These are phyloP conservation scores for Chrysogorgia sp. DNA, from an alignment of 92 coral and sea anemone species.

Conservation along the genomic window DNA sequence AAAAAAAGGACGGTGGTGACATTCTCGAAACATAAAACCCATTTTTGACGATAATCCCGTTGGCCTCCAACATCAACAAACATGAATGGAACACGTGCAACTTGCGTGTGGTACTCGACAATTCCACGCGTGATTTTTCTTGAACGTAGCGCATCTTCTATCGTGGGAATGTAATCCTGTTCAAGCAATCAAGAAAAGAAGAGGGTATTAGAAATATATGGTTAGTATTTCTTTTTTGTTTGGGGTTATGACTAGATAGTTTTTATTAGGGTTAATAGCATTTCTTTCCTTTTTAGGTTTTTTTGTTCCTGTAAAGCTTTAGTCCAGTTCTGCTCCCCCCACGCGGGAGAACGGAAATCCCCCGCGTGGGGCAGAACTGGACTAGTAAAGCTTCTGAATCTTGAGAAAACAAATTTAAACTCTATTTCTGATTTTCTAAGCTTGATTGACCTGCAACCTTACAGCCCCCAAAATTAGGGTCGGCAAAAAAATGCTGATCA, in stretches of 20 bases:
- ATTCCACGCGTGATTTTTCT: slow-evolving; percentile 97
- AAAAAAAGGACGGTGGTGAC: slow-evolving; percentile 96
- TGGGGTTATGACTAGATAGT: neutral
- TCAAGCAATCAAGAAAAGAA: neutral
- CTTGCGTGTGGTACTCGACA: slow-evolving; percentile 91
- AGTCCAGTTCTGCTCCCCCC: too few relatives aligned
- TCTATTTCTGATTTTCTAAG: too few relatives aligned
- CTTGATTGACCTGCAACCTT: too few relatives aligned
- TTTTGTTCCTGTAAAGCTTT: too few relatives aligned
- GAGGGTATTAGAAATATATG: too few relatives aligned
- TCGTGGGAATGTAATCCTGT: slow-evolving; percentile 92
- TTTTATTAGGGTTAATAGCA: neutral
- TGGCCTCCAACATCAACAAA: slow-evolving; percentile 99
- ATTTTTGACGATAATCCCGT: slow-evolving; percentile 96
- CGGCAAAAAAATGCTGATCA: too few relatives aligned
- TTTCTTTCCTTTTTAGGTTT: too few relatives aligned
- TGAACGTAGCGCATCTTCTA: slow-evolving; percentile 93
- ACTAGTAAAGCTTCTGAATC: too few relatives aligned
- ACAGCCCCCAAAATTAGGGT: too few relatives aligned
- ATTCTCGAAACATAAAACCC: slow-evolving; percentile 96
- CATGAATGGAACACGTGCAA: slow-evolving; percentile 91
- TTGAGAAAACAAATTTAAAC: too few relatives aligned
- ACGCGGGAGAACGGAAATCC: too few relatives aligned
- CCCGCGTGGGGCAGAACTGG: too few relatives aligned
- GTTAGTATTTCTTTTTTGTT: neutral